Percentiles rank a stretch among this genome's conserved stretches.
phyloP scores from a whole-genome alignment of 2,797 vertebrate genomes.

The Vipera ursinii region DNA sequence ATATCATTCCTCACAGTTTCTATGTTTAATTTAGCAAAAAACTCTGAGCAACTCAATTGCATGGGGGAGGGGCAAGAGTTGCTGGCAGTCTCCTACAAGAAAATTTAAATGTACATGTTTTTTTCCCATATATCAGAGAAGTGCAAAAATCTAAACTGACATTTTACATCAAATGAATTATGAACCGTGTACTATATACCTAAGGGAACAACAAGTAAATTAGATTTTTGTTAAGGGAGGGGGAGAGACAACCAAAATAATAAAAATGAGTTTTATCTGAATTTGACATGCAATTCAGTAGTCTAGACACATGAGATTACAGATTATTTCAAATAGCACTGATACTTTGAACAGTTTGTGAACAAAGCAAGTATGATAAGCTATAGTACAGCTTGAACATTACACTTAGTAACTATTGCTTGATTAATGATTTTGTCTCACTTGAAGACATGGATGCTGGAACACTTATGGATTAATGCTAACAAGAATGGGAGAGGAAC shows the following conservation, averaged over 20 bases:
- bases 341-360: conserved; percentile 38
- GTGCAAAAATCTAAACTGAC: conserved; percentile 74
- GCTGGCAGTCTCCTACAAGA: conserved; percentile 49
- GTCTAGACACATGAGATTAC: conserved; percentile 12
- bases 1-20: conserved; percentile 68
- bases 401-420: conserved; percentile 30
- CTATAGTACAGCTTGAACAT: conserved; percentile 16
- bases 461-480: background rate
- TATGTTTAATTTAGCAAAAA: conserved; percentile 78
- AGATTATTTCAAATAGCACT: conserved; percentile 23
- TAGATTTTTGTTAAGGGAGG: conserved; percentile 66
- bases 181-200: conserved; percentile 75
- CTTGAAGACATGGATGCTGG: background rate
- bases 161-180: conserved; percentile 81
- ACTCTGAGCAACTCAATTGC: conserved; percentile 67
- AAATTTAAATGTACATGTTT: conserved; percentile 78
- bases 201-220: conserved; percentile 78
- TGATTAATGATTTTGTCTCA: conserved; percentile 42
- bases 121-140: conserved; percentile 75
- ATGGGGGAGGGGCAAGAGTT: conserved; percentile 50
- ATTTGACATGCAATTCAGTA: conserved; percentile 29
- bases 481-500: background rate
- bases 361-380: conserved; percentile 29
- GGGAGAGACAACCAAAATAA: conserved; percentile 54
- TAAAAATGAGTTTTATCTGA: conserved; percentile 66